Evolutionary conservation across 2,113 vertebrate species (phyloP).

Genomic region (Tyto alba): DNA sequence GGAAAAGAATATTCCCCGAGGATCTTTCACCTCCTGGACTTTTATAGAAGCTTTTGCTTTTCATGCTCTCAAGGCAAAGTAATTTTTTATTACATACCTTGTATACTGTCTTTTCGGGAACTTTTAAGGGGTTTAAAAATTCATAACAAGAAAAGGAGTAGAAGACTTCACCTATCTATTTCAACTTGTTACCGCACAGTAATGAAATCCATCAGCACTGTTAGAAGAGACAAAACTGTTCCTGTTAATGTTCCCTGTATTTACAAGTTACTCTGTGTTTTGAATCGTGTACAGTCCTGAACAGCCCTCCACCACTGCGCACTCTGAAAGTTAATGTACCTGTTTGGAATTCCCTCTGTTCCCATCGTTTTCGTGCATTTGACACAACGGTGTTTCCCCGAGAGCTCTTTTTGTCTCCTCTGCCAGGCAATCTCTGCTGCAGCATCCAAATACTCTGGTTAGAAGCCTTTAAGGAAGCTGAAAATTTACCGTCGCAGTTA

Average conservation of each 20-base stretch:
- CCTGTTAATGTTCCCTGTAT: constrained; percentile 28
- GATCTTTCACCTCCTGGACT: neutral
- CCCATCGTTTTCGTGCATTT: neutral
- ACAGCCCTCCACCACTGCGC: neutral
- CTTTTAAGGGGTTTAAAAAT: neutral
- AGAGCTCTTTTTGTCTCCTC: neutral
- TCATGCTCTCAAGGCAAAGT: neutral
- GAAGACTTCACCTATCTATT: neutral
- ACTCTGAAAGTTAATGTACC: neutral
- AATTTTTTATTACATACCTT: neutral
- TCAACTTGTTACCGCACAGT: neutral
- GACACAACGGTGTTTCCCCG: neutral
- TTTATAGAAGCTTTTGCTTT: neutral
- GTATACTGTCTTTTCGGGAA: neutral
- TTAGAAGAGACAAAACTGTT: constrained; percentile 41
- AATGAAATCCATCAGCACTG: neutral
- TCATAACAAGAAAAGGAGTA: neutral
- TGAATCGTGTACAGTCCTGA: neutral
- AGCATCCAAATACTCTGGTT: neutral
- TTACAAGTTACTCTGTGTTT: constrained; percentile 29
- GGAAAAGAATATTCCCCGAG: neutral
- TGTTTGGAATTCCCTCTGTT: constrained; percentile 22
- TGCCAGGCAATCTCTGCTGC: neutral
- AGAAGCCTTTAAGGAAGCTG: neutral
- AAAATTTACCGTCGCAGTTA: neutral